Evolutionary conservation across 1,140 invertebrate genomes (phyloP), one percentile per base, ranked within the genome.

Genomic region (Coptotermes formosanus): DNA sequence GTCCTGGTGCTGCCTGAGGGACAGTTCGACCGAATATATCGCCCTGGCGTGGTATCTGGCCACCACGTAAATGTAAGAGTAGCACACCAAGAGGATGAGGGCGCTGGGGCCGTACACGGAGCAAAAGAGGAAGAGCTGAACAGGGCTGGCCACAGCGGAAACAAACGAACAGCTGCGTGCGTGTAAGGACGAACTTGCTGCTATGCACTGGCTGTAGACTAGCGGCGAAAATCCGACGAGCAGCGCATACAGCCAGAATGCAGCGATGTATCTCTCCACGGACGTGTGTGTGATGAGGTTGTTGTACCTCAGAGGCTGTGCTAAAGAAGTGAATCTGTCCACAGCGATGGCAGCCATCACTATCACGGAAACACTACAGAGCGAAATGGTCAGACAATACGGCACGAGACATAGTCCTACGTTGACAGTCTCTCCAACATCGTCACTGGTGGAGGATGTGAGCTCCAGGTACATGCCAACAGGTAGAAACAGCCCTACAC

Each of bases 401-500:
- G 93, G 94, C 9, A 92, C 86, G 38, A 95, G 90, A 89, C 94
- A 94, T 25, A 94, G 87, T 16, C 89, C 88, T n/a, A 91, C 89
- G 82, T 90, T 88, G 30, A 90, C 90, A 59, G 89, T 91, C 85
- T 91, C 90, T 75, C 91, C 85, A 91, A 90, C 82, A 75, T 30
- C n/a, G 64, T 75, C 64, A 75, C 64, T 75, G 14, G 11, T 75
- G 25, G 64, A 75, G 9, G 64, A 25, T 89, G 90, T 30, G n/a
- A 94, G 90, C 88, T 94, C 93, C 86, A 94, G 89, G 87, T 93
- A 92, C 85, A 94, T 92, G 0, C 93, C 93, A 30, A 95, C 92
- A 0, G 95, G 95, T 92, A 96, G 94, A 87, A 95, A 92, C 83
- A 96, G 90, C 0, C 95, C 95, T 45, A 96, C 94, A n/a, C 94